Conservation (phyloP, 2,888 invertebrate genomes). For the Drosophila falleni region DNA sequence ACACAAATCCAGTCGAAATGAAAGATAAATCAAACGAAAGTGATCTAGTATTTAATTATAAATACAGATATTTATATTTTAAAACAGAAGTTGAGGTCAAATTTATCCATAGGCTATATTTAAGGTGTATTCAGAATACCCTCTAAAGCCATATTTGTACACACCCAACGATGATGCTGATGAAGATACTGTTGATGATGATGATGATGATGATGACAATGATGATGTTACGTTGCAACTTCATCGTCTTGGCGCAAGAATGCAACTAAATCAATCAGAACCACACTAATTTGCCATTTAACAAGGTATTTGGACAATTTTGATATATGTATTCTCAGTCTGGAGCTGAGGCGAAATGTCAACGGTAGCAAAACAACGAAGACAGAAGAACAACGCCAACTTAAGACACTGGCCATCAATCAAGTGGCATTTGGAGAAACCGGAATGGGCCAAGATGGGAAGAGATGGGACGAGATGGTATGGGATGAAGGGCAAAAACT, state of each 20-base stretch:
- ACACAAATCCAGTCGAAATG: too few species aligned
- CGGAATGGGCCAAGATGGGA: slow-evolving; percentile 19
- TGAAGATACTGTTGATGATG: background rate
- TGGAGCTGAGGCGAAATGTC: slow-evolving; percentile 69
- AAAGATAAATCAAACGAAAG: too few species aligned
- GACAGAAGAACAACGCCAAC: slow-evolving; percentile 53
- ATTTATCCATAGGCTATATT: background rate
- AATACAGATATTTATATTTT: too few species aligned
- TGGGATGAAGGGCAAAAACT: background rate
- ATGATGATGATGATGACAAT: slow-evolving; percentile 28
- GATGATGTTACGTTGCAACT: slow-evolving; percentile 71
- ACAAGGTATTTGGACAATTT: slow-evolving; percentile 85
- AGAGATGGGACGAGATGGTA: slow-evolving; percentile 18
- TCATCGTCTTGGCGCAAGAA: slow-evolving; percentile 74
- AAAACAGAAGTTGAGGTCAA: too few species aligned
- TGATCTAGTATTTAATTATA: too few species aligned
- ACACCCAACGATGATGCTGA: background rate
- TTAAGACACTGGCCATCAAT: slow-evolving; percentile 71
- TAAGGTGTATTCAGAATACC: slow-evolving; percentile 17
- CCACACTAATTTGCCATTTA: slow-evolving; percentile 85
- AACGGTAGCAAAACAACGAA: slow-evolving; percentile 60
- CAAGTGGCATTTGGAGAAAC: slow-evolving; percentile 52
- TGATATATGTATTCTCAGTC: slow-evolving; percentile 82
- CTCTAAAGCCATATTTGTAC: background rate
- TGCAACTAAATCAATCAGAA: slow-evolving; percentile 84